phyloP scores from a whole-genome alignment of 2,888 invertebrate species.

The Leptinotarsa peninsularis region DNA sequence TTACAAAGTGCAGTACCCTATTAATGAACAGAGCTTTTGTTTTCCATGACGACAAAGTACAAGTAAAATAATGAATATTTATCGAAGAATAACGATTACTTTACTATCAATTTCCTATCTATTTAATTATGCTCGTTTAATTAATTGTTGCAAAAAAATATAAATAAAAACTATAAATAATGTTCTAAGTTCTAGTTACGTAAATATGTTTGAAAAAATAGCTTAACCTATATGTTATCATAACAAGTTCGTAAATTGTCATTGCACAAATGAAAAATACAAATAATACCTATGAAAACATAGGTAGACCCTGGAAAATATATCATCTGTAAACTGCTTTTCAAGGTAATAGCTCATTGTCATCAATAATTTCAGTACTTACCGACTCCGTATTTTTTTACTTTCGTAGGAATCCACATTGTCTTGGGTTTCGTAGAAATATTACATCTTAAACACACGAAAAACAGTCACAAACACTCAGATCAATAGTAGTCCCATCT shows the following conservation, averaged over 20 bases:
- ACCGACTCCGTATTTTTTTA: slow-evolving; percentile 82
- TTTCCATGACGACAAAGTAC: slow-evolving; percentile 7
- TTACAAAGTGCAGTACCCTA: slow-evolving; percentile 33
- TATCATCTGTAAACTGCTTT: slow-evolving; percentile 22
- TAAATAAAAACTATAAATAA: slow-evolving; percentile 17
- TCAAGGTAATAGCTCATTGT: slow-evolving; percentile 37
- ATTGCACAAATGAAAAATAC: slow-evolving; percentile 30
- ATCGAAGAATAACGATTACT: slow-evolving; percentile 20
- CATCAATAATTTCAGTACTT: slow-evolving; percentile 64
- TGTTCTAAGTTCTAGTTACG: not conserved
- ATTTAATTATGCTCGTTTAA: slow-evolving; percentile 6
- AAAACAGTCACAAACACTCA: slow-evolving; percentile 53
- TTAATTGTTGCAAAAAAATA: slow-evolving; percentile 16
- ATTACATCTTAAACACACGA: slow-evolving; percentile 53
- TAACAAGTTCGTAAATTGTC: slow-evolving; percentile 15
- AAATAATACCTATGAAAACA: slow-evolving; percentile 38
- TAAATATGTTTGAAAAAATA: not conserved
- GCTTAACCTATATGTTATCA: not conserved
- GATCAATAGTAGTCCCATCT: slow-evolving; percentile 62
- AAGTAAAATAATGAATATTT: slow-evolving; percentile 9
- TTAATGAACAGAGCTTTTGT: slow-evolving; percentile 6
- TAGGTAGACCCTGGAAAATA: slow-evolving; percentile 33
- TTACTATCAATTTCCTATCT: slow-evolving; percentile 20
- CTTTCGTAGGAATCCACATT: slow-evolving; percentile 82
- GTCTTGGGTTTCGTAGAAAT: slow-evolving; percentile 45